These are phyloP conservation scores for Crotalus helleri DNA, from an alignment of 2,113 vertebrate species.

Conservation along the genomic window DNA sequence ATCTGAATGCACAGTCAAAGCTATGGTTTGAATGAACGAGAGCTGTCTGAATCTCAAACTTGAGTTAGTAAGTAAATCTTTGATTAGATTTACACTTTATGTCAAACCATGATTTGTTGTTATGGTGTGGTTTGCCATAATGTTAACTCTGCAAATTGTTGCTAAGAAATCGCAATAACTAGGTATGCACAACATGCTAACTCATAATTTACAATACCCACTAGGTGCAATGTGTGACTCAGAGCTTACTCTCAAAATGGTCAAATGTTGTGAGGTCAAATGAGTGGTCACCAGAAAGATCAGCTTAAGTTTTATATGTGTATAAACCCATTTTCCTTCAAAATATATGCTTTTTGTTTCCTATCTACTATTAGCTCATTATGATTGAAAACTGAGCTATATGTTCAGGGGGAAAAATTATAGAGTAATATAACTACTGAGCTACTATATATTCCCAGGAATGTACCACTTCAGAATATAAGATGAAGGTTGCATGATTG, in stretches of 20 bases:
- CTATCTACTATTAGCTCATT: not conserved
- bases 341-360: not conserved
- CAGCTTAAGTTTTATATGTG: not conserved
- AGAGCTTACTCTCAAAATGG: not conserved
- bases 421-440: not conserved
- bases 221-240: not conserved
- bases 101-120: not conserved
- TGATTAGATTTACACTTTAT: not conserved
- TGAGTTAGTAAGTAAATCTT: not conserved
- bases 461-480: not conserved
- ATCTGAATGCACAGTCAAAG: not conserved
- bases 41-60: not conserved
- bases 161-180: not conserved
- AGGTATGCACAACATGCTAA: not conserved
- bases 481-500: not conserved
- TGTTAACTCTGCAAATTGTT: not conserved
- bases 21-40: not conserved
- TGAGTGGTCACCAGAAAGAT: not conserved
- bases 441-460: not conserved
- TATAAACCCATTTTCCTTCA: not conserved
- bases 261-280: not conserved
- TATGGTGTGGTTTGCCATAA: not conserved
- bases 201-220: not conserved
- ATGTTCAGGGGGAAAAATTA: not conserved
- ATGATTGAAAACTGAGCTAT: not conserved